phyloP scores from a whole-genome alignment of 1,140 invertebrate species.

The Argopecten irradians region DNA sequence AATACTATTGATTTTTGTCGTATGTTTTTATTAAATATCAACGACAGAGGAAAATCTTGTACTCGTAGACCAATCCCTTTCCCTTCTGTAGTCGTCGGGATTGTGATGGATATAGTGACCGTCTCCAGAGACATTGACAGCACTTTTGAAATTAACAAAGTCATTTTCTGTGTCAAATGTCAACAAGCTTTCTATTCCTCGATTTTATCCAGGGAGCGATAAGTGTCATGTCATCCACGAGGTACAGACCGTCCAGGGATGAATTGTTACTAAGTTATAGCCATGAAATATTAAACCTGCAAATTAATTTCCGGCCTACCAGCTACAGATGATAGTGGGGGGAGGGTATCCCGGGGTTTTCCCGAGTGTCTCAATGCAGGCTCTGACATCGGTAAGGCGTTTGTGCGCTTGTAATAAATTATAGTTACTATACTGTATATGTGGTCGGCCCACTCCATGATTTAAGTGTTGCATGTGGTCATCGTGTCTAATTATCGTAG shows the following conservation, averaged over 20 bases:
- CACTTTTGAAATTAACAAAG: conserved; percentile 22
- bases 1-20: neutral
- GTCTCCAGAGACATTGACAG: conserved; percentile 5
- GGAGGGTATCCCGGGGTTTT: neutral
- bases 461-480: neutral
- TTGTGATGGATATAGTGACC: neutral
- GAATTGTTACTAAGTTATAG: neutral
- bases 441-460: neutral
- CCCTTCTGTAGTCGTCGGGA: neutral
- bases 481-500: neutral
- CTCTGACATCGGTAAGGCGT: neutral
- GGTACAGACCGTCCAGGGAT: neutral
- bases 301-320: conserved; percentile 15
- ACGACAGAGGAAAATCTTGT: neutral
- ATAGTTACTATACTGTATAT: too few species aligned
- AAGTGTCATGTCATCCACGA: neutral
- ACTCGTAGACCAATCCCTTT: neutral
- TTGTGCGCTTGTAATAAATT: neutral
- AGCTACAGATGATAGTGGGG: neutral
- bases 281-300: conserved; percentile 21
- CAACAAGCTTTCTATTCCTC: neutral
- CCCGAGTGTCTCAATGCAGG: neutral
- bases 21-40: neutral
- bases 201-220: neutral
- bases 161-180: conserved; percentile 14